These are phyloP conservation scores for Sisyra nigra DNA, from an alignment of 2,888 invertebrate genomes.

Conservation along the genomic window DNA sequence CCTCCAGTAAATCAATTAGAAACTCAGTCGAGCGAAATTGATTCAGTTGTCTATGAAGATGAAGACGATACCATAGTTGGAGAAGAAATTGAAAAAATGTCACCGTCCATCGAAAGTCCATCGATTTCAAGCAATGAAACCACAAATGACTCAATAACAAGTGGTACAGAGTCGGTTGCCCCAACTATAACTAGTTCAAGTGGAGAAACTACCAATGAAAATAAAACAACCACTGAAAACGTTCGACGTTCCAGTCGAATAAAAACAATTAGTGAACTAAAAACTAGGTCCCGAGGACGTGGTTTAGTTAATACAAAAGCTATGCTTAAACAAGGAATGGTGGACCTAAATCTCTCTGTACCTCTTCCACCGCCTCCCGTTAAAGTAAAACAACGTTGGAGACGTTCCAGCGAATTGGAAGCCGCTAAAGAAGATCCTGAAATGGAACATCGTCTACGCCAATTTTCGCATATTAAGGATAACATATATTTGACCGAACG, in stretches of 20 bases:
- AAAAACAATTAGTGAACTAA: constrained; percentile 53
- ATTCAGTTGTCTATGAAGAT: constrained; percentile 8
- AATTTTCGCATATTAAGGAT: constrained; percentile 66
- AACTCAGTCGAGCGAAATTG: too few relatives aligned
- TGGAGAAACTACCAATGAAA: constrained; percentile 24
- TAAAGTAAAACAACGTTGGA: constrained; percentile 50
- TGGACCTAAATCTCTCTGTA: not conserved
- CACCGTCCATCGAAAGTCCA: not conserved
- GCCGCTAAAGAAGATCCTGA: constrained; percentile 37
- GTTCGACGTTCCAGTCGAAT: constrained; percentile 60
- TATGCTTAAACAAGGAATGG: constrained; percentile 8
- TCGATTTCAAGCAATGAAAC: constrained; percentile 1
- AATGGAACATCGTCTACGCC: constrained; percentile 45
- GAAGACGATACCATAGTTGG: not conserved
- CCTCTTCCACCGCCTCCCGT: constrained; percentile 19
- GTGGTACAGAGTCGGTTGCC: not conserved
- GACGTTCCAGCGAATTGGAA: constrained; percentile 58
- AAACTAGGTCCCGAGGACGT: constrained; percentile 47
- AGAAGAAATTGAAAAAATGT: too few relatives aligned
- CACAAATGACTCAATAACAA: not conserved
- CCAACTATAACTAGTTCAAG: constrained; percentile 1
- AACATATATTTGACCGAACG: constrained; percentile 75
- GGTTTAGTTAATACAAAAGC: constrained; percentile 35
- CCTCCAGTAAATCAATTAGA: too few relatives aligned
- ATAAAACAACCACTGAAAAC: constrained; percentile 9